Base-by-base conservation (phyloP, 2,888 invertebrate genomes). In the Eupsilia transversa region DNA sequence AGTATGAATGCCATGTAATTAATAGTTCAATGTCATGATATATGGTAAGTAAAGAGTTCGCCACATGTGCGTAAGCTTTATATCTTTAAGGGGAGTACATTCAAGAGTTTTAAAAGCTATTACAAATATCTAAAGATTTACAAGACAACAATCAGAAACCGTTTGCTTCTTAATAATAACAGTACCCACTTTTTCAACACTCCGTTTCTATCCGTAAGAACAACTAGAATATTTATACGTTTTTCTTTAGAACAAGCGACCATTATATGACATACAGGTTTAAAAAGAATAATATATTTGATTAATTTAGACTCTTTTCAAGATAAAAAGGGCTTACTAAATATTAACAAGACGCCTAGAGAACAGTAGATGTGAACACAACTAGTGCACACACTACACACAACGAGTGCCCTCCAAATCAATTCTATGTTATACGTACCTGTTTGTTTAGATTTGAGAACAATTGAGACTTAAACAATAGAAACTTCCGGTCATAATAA, bases 11-110 rank as follows among this genome's bases (percentile, higher is more conserved):
- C 70, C 74, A 69, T 79, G 72, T 82, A 86, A 87, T 87, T 85
- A 88, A 78, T 90, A 89, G 91, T 91, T 92, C 93, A 93, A 93
- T 92, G 93, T 93, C 92, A 92, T 83, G 86, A 89, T 80, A 79
- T 75, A 85, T 79, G 73, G 77, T 88, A 84, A 89, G 72, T 88
- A 82, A 90, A 88, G 78, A 81, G 83, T 80, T 73, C 70, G 69
- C 79, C 86, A 87, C 79, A 90, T 83, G 85, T 64, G 73, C 78
- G 66, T 71, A 49, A 65, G n/a, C 77, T 64, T 41, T 75, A 73
- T 83, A 74, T 77, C 6, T 67, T 87, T 87, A 88, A 89, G 86
- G 82, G 23, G 80, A 80, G 83, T 76, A 57, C 30, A 33, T 35
- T 65, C 10, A n/a, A 35, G 20, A 33, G 20, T 6, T 65, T 17